Percentiles rank a stretch among this genome's conserved stretches.
Conservation (phyloP, 2,113 vertebrate species). For the Elanus axillaris region DNA sequence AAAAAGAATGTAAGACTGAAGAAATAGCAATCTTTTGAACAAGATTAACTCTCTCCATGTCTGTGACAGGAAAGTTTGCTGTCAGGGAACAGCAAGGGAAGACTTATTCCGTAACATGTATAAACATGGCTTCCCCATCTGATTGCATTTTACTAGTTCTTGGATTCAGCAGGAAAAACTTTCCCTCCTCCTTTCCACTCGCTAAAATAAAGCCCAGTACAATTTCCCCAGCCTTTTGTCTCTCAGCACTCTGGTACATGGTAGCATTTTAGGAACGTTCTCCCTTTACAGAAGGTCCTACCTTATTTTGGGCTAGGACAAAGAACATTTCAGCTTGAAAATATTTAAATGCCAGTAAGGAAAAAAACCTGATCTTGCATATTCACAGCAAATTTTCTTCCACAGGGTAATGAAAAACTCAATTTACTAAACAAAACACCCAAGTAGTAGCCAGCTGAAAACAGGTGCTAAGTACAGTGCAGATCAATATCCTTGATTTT, state of each 20-base stretch:
- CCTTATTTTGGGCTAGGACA: not conserved
- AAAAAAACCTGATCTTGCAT: not conserved
- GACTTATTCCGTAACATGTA: not conserved
- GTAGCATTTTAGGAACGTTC: not conserved
- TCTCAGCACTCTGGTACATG: not conserved
- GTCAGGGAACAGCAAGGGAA: not conserved
- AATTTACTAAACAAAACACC: not conserved
- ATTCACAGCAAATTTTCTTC: not conserved
- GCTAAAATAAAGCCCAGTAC: not conserved
- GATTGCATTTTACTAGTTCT: not conserved
- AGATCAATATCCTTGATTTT: not conserved
- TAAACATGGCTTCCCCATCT: not conserved
- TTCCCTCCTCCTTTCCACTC: not conserved
- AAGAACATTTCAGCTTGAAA: not conserved
- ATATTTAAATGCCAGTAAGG: not conserved
- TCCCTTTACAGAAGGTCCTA: not conserved
- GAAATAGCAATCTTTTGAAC: not conserved
- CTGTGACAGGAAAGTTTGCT: not conserved
- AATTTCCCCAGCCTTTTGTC: not conserved
- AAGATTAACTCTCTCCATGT: not conserved
- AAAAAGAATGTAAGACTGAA: not conserved
- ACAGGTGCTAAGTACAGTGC: not conserved
- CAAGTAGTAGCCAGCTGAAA: not conserved
- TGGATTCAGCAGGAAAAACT: not conserved
- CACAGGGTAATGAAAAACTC: not conserved